Evolutionary conservation across 2,797 vertebrate species (phyloP).

Genomic region (Gallinago nigripennis): DNA sequence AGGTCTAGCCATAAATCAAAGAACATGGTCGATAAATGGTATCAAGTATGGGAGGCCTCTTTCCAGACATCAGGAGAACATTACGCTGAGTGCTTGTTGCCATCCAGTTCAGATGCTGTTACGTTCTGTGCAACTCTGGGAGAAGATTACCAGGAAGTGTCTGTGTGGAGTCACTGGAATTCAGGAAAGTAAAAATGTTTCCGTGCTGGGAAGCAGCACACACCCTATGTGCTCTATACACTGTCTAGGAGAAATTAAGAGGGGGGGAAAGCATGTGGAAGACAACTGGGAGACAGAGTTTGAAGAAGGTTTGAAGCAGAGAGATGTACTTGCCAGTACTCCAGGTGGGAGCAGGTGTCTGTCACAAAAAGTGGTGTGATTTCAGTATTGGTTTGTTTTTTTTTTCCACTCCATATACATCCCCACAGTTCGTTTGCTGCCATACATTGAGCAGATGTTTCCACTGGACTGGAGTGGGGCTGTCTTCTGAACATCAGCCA

Average conservation of each 20-base stretch:
- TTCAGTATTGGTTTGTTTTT: background rate
- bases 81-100: background rate
- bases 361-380: background rate
- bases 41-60: background rate
- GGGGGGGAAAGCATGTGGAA: background rate
- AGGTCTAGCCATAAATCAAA: background rate
- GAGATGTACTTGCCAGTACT: background rate
- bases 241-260: background rate
- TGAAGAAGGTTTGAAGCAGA: background rate
- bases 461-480: background rate
- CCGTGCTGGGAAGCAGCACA: background rate
- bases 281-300: background rate
- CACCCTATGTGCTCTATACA: rapidly evolving
- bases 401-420: background rate
- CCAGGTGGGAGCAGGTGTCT: background rate
- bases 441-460: background rate
- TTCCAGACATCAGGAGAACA: background rate
- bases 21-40: background rate
- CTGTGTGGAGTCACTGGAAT: background rate
- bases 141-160: background rate
- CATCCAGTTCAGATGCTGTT: background rate
- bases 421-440: background rate
- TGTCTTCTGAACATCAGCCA: rapidly evolving
- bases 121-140: background rate
- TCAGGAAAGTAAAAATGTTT: background rate